Percentiles rank a stretch among this genome's conserved stretches.
Conservation (phyloP, 2,797 vertebrate species). For the Sebastes kiyomatsui region DNA sequence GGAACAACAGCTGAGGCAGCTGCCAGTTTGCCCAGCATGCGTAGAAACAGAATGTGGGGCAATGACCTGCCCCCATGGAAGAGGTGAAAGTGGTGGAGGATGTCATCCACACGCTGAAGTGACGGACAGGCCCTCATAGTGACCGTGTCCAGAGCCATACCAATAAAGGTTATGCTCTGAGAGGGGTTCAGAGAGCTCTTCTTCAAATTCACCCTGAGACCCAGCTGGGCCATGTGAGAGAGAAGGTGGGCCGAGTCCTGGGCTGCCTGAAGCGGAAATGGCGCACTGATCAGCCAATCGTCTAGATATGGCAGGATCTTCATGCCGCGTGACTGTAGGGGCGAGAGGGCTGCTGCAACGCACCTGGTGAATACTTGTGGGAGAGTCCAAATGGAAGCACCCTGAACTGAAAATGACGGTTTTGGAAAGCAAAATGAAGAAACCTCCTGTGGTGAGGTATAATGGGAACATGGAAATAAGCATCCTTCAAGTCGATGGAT, state of each 20-base stretch:
- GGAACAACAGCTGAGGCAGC: too few relatives aligned
- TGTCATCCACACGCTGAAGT: too few relatives aligned
- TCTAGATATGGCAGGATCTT: background rate
- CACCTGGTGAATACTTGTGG: background rate
- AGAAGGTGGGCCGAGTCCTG: background rate
- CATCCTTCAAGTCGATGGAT: background rate
- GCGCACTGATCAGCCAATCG: background rate
- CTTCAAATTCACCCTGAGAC: too few relatives aligned
- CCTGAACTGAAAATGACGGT: background rate
- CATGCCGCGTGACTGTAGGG: background rate
- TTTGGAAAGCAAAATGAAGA: background rate
- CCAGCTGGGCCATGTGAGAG: background rate
- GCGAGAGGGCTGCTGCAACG: background rate
- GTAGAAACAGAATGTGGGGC: too few relatives aligned
- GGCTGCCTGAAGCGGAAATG: background rate
- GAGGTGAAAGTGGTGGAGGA: too few relatives aligned
- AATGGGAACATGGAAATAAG: background rate
- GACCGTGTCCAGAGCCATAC: too few relatives aligned
- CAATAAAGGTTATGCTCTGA: too few relatives aligned
- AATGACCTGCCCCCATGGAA: too few relatives aligned
- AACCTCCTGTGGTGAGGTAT: background rate
- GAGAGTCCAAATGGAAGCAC: background rate
- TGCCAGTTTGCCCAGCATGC: too few relatives aligned
- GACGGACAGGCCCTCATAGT: too few relatives aligned
- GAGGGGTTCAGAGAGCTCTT: too few relatives aligned